Base-by-base conservation (phyloP, 2,797 vertebrate species). In the Ammospiza maritima region DNA sequence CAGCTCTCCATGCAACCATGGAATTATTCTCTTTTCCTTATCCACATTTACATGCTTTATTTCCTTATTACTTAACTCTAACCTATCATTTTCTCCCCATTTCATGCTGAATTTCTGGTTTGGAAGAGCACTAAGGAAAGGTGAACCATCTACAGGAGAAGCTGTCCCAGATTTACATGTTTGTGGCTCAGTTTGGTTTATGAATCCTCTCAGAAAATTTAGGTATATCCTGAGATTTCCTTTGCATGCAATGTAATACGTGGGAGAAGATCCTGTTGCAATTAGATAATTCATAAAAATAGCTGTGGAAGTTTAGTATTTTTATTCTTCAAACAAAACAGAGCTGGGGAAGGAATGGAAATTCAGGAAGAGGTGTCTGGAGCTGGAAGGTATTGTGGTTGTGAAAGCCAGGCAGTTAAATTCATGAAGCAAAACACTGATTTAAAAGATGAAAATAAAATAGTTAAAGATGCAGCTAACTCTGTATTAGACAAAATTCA, bases 191-290 rank as follows among this genome's bases (percentile, higher is more conserved):
- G 19, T 71, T 78, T n/a, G 77, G 36, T 36, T 56, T 21, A 17
- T 16, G 44, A 62, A 56, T 18, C 11, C 34, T 77, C n/a, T 57
- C 42, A 48, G 61, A 61, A 74, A 85, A 75, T 69, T n/a, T 16
- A 5, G 45, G 4, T 22, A 0, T 40, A 32, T 36, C 16, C 75
- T 64, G 16, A 72, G n/a, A 40, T 72, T 75, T 88, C 58, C n/a
- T 79, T 65, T 75, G 21, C 4, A 0, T 18, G 38, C 34, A 17
- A 0, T n/a, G 11, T 42, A 44, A 1, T 54, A 30, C 1, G 0
- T 47, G 71, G 74, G 66, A 88, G 71, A 60, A 67, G 21, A 47
- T 71, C 47, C 38, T 72, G 25, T 67, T 75, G 45, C 56, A 71
- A 85, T 91, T 62, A 51, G 29, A 9, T 44, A 50, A 85, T 64